Percentiles rank a stretch among this genome's conserved stretches.
Evolutionary conservation across 2,888 invertebrate genomes (phyloP).

Genomic region (Tuta absoluta): DNA sequence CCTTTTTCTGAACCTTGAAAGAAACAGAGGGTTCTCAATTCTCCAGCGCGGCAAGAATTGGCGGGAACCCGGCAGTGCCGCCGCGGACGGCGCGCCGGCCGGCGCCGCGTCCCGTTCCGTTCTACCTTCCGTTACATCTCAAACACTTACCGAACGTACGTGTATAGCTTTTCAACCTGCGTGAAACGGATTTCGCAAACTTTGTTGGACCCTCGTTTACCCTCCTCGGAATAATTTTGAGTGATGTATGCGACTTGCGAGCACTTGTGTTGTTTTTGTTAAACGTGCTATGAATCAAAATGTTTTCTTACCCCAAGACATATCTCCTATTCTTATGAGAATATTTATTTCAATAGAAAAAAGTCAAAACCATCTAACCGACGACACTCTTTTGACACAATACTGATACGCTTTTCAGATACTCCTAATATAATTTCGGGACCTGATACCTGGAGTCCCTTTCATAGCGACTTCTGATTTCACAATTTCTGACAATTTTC

Average conservation of each 20-base stretch:
- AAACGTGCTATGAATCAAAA: background rate
- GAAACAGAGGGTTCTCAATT: too few species aligned
- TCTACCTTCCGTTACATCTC: background rate
- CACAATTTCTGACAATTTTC: background rate
- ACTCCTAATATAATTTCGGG: too few species aligned
- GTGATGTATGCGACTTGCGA: background rate
- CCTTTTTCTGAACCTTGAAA: too few species aligned
- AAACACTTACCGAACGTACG: background rate
- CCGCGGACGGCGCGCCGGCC: conserved; percentile 66
- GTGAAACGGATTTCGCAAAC: conserved; percentile 10
- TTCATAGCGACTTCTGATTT: too few species aligned
- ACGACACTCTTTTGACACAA: too few species aligned
- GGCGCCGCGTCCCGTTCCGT: conserved; percentile 59
- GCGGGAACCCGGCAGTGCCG: conserved; percentile 57
- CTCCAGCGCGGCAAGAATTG: background rate
- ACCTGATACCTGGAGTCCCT: too few species aligned
- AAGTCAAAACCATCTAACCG: too few species aligned
- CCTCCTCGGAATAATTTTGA: background rate
- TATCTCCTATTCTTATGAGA: too few species aligned
- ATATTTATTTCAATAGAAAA: too few species aligned
- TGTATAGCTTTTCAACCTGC: background rate
- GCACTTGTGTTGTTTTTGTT: too few species aligned
- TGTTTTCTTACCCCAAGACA: too few species aligned
- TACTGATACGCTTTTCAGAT: too few species aligned
- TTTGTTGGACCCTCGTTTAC: background rate